These are phyloP conservation scores for Drosophila miranda DNA, from an alignment of 1,140 invertebrate genomes.

Conservation along the genomic window DNA sequence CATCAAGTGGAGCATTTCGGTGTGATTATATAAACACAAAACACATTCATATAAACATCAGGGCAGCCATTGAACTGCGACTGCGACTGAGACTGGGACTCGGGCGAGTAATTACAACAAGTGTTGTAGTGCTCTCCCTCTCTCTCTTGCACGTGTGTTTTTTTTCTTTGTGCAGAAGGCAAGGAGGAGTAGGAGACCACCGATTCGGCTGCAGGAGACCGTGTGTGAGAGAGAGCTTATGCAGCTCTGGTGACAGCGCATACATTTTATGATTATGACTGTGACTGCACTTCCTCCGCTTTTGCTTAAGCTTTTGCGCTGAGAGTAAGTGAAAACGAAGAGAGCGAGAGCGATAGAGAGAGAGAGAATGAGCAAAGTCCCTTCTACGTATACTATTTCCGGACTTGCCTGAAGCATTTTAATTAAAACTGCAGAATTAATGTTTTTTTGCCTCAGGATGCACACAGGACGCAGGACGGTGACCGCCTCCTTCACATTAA, in stretches of 20 bases:
- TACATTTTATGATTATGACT: conserved; percentile 80
- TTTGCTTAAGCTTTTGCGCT: conserved; percentile 10
- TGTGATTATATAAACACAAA: conserved; percentile 74
- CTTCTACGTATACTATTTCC: neutral
- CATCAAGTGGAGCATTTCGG: conserved; percentile 46
- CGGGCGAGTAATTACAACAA: conserved; percentile 69
- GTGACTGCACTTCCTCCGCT: conserved; percentile 27
- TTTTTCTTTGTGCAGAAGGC: conserved; percentile 18
- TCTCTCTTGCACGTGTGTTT: conserved; percentile 14
- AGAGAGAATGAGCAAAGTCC: neutral
- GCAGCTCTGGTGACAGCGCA: conserved; percentile 58
- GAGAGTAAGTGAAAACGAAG: too few species aligned
- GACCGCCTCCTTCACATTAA: conserved; percentile 38
- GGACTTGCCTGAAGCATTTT: conserved; percentile 55
- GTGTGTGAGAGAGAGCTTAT: conserved; percentile 10
- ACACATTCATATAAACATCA: conserved; percentile 72
- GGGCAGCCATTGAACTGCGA: conserved; percentile 46
- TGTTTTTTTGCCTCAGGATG: conserved; percentile 36
- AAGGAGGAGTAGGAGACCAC: neutral
- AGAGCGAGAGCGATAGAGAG: neutral
- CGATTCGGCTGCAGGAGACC: neutral
- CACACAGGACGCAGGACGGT: conserved; percentile 10
- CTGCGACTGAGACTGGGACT: conserved; percentile 2
- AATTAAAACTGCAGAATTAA: conserved; percentile 77
- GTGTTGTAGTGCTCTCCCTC: conserved; percentile 36